Evolutionary conservation across 2,113 vertebrate species (phyloP), one percentile per base, ranked within the genome.

Genomic region (Labrus mixtus): DNA sequence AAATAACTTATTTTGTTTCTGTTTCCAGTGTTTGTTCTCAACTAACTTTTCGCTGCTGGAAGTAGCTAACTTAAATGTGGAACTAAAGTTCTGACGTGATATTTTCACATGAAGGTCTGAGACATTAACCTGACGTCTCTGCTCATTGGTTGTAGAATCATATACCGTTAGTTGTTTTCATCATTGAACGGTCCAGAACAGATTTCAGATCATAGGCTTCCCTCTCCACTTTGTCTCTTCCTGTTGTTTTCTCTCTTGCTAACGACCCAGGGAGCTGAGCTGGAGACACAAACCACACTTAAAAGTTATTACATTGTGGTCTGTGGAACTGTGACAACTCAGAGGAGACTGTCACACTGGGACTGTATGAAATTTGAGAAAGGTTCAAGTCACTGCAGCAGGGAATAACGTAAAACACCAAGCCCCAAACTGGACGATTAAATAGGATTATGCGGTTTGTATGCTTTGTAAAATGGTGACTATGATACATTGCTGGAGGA

Each of bases 291-390:
- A 76, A 74, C 74, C 78, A 81, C 65, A 74, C 55, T 59, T 41
- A 41, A 41, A 41, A 41, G 9, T 41, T 45, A 71, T 87, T 78
- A 81, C 69, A 76, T 0, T 72, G 57, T 68, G 74, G 78, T 68
- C 48, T 76, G 70, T 71, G 69, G 70, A 66, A 66, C 65, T 51
- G 60, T 56, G 74, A 78, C 71, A 72, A 46, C 70, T 60, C 46
- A 20, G 57, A 61, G 46, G 67, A 41, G 58, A 41, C 76, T 69
- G 65, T 83, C 76, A 71, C 79, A 59, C 25, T 76, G 58, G 54
- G 62, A 79, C 53, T 10, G 13, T 63, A 56, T 64, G 19, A 58
- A 58, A n/a, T 46, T 55, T 57, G 8, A 48, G 62, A 46, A 36
- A 50, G 53, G 71, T 70, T 51, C 39, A 12, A 43, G 6, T 29